Conservation (phyloP, 2,797 vertebrate species). For the Intellagama lesueurii region DNA sequence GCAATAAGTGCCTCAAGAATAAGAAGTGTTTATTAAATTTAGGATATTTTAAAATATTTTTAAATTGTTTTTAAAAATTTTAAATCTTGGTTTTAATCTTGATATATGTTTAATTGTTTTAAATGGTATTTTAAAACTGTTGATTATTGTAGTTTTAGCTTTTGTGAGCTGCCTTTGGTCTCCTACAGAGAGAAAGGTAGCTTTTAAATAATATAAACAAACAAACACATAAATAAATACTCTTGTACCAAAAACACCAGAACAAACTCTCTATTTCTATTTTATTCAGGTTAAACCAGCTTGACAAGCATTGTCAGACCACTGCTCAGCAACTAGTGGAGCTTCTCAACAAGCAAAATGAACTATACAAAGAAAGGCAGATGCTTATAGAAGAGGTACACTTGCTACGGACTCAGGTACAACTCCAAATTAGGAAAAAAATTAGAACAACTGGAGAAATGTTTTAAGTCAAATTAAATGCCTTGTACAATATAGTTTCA, state of each 20-base stretch:
- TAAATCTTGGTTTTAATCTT: no score
- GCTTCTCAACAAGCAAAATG: slow-evolving; percentile 91
- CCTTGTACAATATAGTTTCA: slow-evolving; percentile 37
- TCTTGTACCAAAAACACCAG: slow-evolving; percentile 26
- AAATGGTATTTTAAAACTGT: no score
- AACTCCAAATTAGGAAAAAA: slow-evolving; percentile 1
- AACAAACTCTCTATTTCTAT: not conserved
- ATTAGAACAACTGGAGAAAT: slow-evolving; percentile 22
- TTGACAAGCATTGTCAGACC: slow-evolving; percentile 91
- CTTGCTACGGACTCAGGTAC: slow-evolving; percentile 79
- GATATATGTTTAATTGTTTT: no score
- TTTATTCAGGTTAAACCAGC: slow-evolving; percentile 88
- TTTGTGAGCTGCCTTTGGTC: no score
- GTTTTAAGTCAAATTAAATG: slow-evolving; percentile 37
- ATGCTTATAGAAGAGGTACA: slow-evolving; percentile 85
- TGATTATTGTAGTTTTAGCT: no score
- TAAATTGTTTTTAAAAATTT: no score
- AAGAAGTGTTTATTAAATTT: no score
- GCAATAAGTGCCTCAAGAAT: not conserved
- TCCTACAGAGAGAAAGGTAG: no score
- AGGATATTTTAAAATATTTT: no score
- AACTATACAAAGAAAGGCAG: slow-evolving; percentile 89
- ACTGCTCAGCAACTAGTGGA: slow-evolving; percentile 93
- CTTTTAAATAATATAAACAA: not conserved
- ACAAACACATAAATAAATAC: not conserved